Percentiles rank a stretch among this genome's conserved stretches.
These are phyloP conservation scores for Penelope pileata DNA, from an alignment of 2,113 vertebrate species.

Conservation along the genomic window DNA sequence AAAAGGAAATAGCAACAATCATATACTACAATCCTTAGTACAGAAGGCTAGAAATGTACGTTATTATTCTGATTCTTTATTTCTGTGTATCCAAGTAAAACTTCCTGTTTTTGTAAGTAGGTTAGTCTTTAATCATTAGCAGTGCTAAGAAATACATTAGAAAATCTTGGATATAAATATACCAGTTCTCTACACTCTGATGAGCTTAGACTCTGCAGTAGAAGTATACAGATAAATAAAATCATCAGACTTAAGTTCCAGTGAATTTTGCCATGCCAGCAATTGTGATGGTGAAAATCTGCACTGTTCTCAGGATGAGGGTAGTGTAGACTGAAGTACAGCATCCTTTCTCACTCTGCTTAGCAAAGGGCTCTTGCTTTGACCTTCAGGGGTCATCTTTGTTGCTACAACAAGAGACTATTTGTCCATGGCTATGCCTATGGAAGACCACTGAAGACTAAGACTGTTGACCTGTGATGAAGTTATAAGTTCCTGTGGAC, in stretches of 20 bases:
- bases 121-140: neutral
- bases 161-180: neutral
- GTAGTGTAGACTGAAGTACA: neutral
- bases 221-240: neutral
- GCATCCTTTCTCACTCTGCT: neutral
- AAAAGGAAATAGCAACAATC: neutral
- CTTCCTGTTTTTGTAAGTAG: neutral
- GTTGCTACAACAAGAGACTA: neutral
- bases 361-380: neutral
- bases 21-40: no score
- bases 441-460: neutral
- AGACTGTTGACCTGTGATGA: neutral
- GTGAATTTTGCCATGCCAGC: neutral
- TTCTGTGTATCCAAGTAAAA: neutral
- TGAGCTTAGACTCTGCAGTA: neutral
- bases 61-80: neutral
- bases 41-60: neutral
- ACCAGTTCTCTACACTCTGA: neutral
- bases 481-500: neutral
- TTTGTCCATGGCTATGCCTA: neutral
- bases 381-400: neutral
- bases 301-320: neutral
- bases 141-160: neutral
- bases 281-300: neutral
- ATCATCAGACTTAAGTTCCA: neutral